Conservation (phyloP, 2,797 vertebrate species). For the Amphiprion clarkii region DNA sequence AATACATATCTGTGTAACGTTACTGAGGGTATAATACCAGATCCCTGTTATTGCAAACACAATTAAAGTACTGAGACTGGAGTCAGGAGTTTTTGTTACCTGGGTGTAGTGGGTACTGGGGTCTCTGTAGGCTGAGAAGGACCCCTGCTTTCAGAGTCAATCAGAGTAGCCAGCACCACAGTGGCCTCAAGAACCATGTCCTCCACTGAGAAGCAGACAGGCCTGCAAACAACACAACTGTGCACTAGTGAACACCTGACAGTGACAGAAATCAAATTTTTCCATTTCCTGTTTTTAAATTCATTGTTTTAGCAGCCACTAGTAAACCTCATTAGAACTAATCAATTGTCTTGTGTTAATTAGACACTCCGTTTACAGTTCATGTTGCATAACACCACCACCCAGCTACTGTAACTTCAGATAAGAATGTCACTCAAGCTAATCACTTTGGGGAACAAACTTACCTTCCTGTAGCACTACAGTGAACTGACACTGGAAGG, state of each 20-base stretch:
- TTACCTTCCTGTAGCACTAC: slow-evolving; percentile 89
- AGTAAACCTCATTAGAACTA: neutral
- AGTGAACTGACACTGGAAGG: slow-evolving; percentile 87
- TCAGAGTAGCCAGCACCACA: slow-evolving; percentile 91
- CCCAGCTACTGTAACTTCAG: slow-evolving; percentile 23
- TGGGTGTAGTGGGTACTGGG: slow-evolving; percentile 19
- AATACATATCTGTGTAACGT: neutral
- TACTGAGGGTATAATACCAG: neutral
- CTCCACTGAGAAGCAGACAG: slow-evolving; percentile 90
- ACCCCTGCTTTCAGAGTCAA: slow-evolving; percentile 68
- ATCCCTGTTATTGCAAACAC: neutral
- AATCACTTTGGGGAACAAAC: slow-evolving; percentile 49
- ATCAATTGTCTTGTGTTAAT: slow-evolving; percentile 16
- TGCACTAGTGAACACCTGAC: neutral
- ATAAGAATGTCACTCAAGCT: slow-evolving; percentile 12
- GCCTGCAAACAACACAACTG: slow-evolving; percentile 79
- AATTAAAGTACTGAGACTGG: slow-evolving; percentile 4
- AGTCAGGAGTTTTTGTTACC: slow-evolving; percentile 55
- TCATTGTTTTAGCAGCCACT: neutral
- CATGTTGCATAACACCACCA: neutral
- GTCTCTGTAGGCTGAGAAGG: slow-evolving; percentile 68
- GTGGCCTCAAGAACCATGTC: slow-evolving; percentile 89
- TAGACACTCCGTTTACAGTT: neutral
- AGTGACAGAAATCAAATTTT: neutral
- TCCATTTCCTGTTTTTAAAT: neutral